Base-by-base conservation (phyloP, 2,797 vertebrate species). In the Rhinoraja longicauda region DNA sequence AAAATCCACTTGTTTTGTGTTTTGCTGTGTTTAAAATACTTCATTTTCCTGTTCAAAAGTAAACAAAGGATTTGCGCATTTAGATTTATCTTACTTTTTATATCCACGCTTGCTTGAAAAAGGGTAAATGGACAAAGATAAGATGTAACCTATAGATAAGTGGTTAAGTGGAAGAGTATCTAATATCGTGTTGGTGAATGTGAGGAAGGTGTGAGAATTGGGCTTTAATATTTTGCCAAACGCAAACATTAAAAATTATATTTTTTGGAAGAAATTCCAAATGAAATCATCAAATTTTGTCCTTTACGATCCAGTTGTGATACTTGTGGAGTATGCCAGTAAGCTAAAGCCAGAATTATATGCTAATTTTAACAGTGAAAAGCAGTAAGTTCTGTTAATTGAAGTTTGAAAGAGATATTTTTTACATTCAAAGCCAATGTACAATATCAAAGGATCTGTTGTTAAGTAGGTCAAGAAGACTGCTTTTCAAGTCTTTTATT, bases 401-500 rank as follows among this genome's bases (percentile, higher is more conserved):
- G 45, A 26, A 26, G 45, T 10, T n/a, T 57, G 79, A 82, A 3
- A 82, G 24, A 82, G 24, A 82, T 17, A 32, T 78, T 32, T 36
- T 36, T 77, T 82, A 57, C 24, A 82, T 29, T 82, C 79, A 57
- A 57, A 82, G 26, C 24, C 82, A 82, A 6, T 53, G 19, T 45
- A 45, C 32, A 53, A 24, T 2, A 79, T 53, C 81, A 59, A 84
- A 12, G 53, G 26, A 84, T 84, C 53, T 57, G 29, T 59, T 84
- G 81, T 26, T 59, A 84, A 84, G 81, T 84, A 84, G 81, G 81
- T 84, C 81, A 84, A 59, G 81, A 84, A 15, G 81, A 15, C 39
- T 84, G 53, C 13, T n/a, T 84, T 84, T 84, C 81, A 84, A 15
- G 53, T 26, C 45, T 84, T 84, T 59, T 29, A 84, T 84, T 59